A percentile compares a stretch with the other conserved stretches of the same genome.
phyloP scores from a whole-genome alignment of 1,140 invertebrate species.

The Eubasilissa regina region DNA sequence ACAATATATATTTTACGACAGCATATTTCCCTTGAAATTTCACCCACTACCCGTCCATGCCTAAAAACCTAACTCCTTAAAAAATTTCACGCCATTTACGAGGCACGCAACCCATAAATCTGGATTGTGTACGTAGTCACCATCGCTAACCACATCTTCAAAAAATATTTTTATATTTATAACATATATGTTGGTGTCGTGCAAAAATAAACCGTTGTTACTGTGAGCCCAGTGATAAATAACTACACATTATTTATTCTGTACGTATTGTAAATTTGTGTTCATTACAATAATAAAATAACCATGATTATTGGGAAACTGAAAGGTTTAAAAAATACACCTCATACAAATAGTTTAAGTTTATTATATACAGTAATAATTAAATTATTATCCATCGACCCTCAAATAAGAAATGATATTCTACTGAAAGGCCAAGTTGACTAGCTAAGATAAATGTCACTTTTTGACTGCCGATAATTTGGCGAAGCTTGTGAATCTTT shows the following conservation, averaged over 20 bases:
- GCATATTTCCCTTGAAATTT: too few relatives aligned
- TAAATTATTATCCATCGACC: conserved; percentile 25
- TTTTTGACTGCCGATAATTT: conserved; percentile 8
- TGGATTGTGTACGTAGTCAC: too few relatives aligned
- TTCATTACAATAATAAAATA: background rate
- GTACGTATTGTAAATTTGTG: background rate
- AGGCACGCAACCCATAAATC: too few relatives aligned
- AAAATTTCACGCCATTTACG: too few relatives aligned
- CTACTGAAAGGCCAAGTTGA: conserved; percentile 15
- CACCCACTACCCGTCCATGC: too few relatives aligned
- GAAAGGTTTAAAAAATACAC: conserved; percentile 48
- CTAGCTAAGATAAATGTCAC: conserved; percentile 24
- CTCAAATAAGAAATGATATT: conserved; percentile 24
- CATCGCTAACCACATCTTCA: too few relatives aligned
- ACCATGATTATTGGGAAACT: background rate
- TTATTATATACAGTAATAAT: conserved; percentile 56
- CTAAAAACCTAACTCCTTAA: too few relatives aligned
- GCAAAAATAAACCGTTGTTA: too few relatives aligned
- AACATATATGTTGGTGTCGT: too few relatives aligned
- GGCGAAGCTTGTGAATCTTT: background rate
- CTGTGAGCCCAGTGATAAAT: background rate
- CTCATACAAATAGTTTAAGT: conserved; percentile 50
- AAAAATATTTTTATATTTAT: too few relatives aligned
- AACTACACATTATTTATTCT: background rate
- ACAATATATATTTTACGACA: too few relatives aligned